phyloP scores from a whole-genome alignment of 2,888 invertebrate species.

The Pristionchus mayeri region DNA sequence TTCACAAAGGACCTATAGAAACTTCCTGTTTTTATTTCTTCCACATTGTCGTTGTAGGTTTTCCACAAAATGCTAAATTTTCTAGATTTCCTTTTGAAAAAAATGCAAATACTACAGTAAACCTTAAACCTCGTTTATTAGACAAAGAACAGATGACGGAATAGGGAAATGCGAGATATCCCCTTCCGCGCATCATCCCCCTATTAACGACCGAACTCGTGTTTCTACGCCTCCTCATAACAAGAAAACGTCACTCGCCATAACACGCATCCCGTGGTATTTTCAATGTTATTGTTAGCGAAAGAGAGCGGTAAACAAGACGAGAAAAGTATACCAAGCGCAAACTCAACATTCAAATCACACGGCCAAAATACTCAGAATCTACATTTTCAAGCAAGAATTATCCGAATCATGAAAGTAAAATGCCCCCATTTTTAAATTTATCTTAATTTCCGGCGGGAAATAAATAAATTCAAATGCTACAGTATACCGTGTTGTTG shows the following conservation, averaged over 20 bases:
- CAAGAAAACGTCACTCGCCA: background rate
- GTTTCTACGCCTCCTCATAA: background rate
- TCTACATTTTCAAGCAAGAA: too few species aligned
- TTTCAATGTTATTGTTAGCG: background rate
- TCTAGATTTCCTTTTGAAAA: too few species aligned
- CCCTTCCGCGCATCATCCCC: background rate
- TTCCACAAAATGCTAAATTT: too few species aligned
- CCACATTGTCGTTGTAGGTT: too few species aligned
- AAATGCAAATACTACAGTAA: background rate
- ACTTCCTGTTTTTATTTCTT: background rate
- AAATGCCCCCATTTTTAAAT: too few species aligned
- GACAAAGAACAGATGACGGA: background rate
- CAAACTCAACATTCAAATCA: too few species aligned
- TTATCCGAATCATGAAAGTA: too few species aligned
- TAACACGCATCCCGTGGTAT: too few species aligned
- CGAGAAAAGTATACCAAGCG: too few species aligned
- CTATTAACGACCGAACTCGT: background rate
- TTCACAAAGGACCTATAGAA: background rate
- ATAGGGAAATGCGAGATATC: background rate
- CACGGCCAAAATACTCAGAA: too few species aligned
- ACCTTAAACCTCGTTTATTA: background rate
- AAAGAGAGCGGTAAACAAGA: background rate
- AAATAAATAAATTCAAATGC: too few species aligned
- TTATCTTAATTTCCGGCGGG: too few species aligned
- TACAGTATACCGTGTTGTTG: slow-evolving; percentile 25